These are phyloP conservation scores for Drosophila imparisetae DNA, from an alignment of 2,888 invertebrate genomes.

Conservation along the genomic window DNA sequence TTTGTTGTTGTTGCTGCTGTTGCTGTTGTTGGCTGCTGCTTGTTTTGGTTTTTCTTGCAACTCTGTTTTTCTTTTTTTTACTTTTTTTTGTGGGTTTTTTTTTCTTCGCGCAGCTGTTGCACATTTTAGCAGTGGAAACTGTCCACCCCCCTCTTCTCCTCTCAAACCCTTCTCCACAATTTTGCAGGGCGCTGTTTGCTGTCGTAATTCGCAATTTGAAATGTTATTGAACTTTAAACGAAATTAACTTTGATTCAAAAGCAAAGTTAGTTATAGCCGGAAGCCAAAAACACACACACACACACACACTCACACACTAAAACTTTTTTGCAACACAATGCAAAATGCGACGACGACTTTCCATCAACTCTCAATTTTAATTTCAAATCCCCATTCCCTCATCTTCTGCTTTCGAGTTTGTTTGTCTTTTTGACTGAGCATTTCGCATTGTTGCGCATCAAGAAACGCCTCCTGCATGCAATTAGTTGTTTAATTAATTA, in stretches of 20 bases:
- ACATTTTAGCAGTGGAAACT: constrained; percentile 34
- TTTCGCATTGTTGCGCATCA: constrained; percentile 33
- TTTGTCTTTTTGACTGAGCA: neutral
- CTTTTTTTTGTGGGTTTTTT: constrained; percentile 3
- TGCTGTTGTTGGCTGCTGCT: constrained; percentile 35
- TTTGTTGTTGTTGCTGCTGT: constrained; percentile 23
- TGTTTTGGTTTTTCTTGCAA: constrained; percentile 45
- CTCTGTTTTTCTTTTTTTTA: constrained; percentile 32
- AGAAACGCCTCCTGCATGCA: constrained; percentile 14
- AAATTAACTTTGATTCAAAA: constrained; percentile 67
- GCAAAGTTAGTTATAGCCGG: constrained; percentile 63
- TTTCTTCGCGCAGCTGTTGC: constrained; percentile 55
- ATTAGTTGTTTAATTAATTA: constrained; percentile 23
- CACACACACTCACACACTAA: constrained; percentile 13
- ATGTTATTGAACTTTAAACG: constrained; percentile 83
- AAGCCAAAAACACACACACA: constrained; percentile 46
- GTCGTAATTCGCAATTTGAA: constrained; percentile 76
- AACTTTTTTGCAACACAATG: constrained; percentile 65
- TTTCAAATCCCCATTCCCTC: constrained; percentile 8
- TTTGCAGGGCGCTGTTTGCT: constrained; percentile 63
- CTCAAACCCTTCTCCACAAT: constrained; percentile 4
- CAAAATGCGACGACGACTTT: constrained; percentile 59
- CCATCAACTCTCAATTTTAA: constrained; percentile 50
- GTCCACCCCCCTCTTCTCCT: neutral
- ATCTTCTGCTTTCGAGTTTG: constrained; percentile 18